Percentiles rank a stretch among this genome's conserved stretches.
phyloP scores from a whole-genome alignment of 2,797 vertebrate species.

The Argya squamiceps region DNA sequence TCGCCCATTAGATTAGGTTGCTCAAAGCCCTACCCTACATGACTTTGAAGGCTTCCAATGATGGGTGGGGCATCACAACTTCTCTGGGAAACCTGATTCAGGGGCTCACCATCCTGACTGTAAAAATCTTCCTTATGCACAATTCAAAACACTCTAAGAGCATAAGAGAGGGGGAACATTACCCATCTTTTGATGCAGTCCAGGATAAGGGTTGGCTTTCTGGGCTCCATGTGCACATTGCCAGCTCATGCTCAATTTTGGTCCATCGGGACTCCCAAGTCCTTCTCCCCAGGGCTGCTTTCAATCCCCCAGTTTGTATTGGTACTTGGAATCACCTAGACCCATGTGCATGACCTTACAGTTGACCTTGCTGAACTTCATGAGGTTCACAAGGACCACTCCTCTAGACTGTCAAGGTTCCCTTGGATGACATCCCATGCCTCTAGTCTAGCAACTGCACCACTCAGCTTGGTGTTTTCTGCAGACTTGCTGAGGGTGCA shows the following conservation, averaged over 20 bases:
- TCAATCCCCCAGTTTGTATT: not conserved
- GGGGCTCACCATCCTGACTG: not conserved
- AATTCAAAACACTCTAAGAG: not conserved
- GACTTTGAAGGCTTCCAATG: not conserved
- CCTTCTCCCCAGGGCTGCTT: not conserved
- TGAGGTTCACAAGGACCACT: not conserved
- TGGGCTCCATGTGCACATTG: not conserved
- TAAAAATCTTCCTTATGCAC: not conserved
- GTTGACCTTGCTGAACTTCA: not conserved
- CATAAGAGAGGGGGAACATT: not conserved
- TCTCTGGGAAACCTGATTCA: not conserved
- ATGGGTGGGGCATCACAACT: not conserved
- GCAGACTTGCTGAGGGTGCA: not conserved
- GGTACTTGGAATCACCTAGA: not conserved
- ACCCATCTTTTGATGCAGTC: not conserved
- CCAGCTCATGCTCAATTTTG: not conserved
- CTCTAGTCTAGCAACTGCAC: too few species aligned
- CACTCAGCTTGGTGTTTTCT: not conserved
- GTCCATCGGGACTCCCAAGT: not conserved
- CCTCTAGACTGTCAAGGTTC: not conserved
- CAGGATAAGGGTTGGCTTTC: not conserved
- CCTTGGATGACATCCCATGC: too few species aligned
- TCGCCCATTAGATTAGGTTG: fast-evolving
- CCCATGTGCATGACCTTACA: not conserved
- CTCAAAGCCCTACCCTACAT: not conserved